Conservation (phyloP, 2,888 invertebrate genomes). For the Hirtodrosophila cameraria region DNA sequence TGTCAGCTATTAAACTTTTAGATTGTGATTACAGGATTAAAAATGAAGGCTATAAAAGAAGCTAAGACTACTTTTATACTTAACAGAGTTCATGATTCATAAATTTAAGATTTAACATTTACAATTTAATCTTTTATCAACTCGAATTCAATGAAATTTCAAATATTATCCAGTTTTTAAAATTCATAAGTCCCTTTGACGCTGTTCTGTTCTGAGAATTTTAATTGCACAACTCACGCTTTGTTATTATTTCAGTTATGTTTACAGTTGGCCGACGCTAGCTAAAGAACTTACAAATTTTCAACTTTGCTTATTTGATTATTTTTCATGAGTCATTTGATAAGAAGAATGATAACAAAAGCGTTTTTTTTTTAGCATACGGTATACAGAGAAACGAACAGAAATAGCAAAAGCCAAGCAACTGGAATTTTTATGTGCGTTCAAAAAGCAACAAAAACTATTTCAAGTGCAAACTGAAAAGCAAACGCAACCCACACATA, state of each 20-base stretch:
- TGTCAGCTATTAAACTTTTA: no score
- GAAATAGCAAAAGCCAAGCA: conserved; percentile 24
- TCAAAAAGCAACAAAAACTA: conserved; percentile 38
- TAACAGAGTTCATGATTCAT: no score
- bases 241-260: conserved; percentile 17
- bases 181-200: no score
- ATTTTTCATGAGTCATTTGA: conserved; percentile 65
- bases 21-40: no score
- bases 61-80: no score
- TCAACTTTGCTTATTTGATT: conserved; percentile 22
- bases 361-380: conserved; percentile 20
- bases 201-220: no score
- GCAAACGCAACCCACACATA: conserved; percentile 17
- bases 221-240: conserved; percentile 63
- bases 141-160: no score
- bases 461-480: conserved; percentile 68
- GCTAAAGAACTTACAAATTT: conserved; percentile 15
- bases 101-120: no score
- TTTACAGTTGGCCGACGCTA: conserved; percentile 32
- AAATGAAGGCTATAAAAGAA: no score
- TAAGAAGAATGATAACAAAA: conserved; percentile 60
- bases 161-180: no score
- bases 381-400: conserved; percentile 24
- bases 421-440: conserved; percentile 13
- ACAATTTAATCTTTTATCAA: no score